These are phyloP conservation scores for Paracentrotus lividus DNA, from an alignment of 53 echinoderm and acorn worm species.

Conservation along the genomic window DNA sequence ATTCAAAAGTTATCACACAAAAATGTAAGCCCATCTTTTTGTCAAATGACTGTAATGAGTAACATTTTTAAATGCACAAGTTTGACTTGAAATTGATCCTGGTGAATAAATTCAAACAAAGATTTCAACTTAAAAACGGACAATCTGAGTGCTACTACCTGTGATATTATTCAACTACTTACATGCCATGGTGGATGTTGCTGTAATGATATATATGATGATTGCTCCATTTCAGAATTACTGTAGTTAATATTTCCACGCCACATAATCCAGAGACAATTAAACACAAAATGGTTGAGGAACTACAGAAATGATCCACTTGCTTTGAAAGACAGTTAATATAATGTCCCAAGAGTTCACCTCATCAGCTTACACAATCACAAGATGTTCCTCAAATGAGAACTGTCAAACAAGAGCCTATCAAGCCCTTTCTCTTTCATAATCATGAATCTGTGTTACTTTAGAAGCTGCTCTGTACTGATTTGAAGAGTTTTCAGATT, in stretches of 20 bases:
- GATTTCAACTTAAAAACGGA: too few species aligned
- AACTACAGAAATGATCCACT: background rate
- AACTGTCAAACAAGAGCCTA: background rate
- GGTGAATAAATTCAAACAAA: too few species aligned
- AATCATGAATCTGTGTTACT: background rate
- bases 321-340: background rate
- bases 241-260: background rate
- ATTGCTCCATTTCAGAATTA: constrained; percentile 11
- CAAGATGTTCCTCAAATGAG: background rate
- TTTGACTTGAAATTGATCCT: too few species aligned
- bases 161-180: constrained; percentile 1
- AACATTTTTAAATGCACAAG: too few species aligned
- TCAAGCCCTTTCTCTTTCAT: background rate
- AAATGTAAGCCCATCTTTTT: too few species aligned
- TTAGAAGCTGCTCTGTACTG: background rate
- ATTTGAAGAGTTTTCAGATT: constrained; percentile 15
- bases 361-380: background rate
- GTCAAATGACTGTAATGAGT: too few species aligned
- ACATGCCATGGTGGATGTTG: constrained; percentile 7
- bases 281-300: background rate
- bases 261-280: constrained; percentile 45
- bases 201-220: background rate
- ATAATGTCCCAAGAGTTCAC: background rate
- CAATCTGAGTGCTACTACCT: background rate
- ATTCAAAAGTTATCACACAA: too few species aligned